Evolutionary conservation across 2,888 invertebrate species (phyloP).

Genomic region (Megastigmus dorsalis): DNA sequence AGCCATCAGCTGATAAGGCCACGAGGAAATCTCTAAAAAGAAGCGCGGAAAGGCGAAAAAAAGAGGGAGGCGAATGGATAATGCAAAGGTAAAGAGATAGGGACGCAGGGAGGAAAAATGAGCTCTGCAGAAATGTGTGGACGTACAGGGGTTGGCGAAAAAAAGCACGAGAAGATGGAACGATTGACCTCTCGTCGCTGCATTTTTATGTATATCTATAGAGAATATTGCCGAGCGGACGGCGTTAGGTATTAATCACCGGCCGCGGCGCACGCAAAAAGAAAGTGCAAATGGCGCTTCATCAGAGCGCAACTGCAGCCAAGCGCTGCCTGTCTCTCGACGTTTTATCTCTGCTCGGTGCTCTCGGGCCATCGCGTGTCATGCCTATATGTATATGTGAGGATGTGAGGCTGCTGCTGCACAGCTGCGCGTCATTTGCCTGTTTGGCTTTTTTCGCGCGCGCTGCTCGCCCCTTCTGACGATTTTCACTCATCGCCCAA

Average conservation of each 20-base stretch:
- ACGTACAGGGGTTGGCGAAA: not conserved
- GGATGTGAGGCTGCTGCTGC: too few species aligned
- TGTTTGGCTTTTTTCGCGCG: not conserved
- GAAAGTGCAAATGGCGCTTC: slow-evolving; percentile 60
- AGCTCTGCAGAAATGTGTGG: not conserved
- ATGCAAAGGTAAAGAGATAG: slow-evolving; percentile 34
- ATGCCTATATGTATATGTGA: too few species aligned
- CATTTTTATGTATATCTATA: not conserved
- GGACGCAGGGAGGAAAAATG: not conserved
- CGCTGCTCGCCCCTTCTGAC: not conserved
- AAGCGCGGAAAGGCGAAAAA: too few species aligned
- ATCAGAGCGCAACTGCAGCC: slow-evolving; percentile 53
- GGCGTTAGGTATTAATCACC: slow-evolving; percentile 54
- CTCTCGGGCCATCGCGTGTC: not conserved
- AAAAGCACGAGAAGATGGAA: slow-evolving; percentile 11
- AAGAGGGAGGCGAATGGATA: slow-evolving; percentile 13
- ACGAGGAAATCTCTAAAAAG: not conserved
- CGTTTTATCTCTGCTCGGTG: slow-evolving; percentile 53
- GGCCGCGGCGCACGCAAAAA: slow-evolving; percentile 56
- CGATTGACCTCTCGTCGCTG: slow-evolving; percentile 15
- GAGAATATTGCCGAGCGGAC: slow-evolving; percentile 1
- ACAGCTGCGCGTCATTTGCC: slow-evolving; percentile 37
- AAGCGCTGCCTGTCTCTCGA: slow-evolving; percentile 1
- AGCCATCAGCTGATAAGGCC: slow-evolving; percentile 13
- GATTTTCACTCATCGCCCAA: slow-evolving; percentile 18